A percentile compares a stretch with the other conserved stretches of the same genome.
Conservation (phyloP, 2,888 invertebrate species). For the Plemyria rubiginata region DNA sequence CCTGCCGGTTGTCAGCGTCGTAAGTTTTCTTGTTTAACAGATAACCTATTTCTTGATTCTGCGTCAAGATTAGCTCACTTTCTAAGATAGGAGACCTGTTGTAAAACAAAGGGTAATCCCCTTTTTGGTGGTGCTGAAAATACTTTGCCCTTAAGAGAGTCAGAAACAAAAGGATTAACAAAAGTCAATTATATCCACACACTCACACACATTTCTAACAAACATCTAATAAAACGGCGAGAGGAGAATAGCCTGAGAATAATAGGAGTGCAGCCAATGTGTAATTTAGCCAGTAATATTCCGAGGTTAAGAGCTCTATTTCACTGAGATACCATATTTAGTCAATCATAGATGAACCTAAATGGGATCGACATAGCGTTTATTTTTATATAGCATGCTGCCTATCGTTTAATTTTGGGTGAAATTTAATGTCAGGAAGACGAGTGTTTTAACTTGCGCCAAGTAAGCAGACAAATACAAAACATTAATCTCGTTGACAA, state of each 20-base stretch:
- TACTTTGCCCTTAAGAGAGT: constrained; percentile 8
- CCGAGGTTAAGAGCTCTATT: not conserved
- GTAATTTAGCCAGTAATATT: constrained; percentile 32
- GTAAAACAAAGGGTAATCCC: not conserved
- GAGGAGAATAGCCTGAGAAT: constrained; percentile 37
- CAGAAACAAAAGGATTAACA: constrained; percentile 28
- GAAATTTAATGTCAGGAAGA: too few species aligned
- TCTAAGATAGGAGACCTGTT: not conserved
- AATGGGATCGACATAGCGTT: too few species aligned
- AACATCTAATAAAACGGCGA: constrained; percentile 38
- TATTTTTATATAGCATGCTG: too few species aligned
- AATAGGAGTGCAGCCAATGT: constrained; percentile 40
- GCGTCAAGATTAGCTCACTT: not conserved
- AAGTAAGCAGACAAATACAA: too few species aligned
- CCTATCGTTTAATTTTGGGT: too few species aligned
- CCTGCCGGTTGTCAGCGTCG: too few species aligned
- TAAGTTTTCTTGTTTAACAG: too few species aligned
- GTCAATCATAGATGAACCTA: too few species aligned
- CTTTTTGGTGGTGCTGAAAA: not conserved
- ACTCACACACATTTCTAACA: constrained; percentile 39
- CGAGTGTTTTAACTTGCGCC: too few species aligned
- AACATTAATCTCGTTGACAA: too few species aligned
- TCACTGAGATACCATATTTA: too few species aligned
- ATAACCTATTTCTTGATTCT: too few species aligned
- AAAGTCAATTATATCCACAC: constrained; percentile 40